Evolutionary conservation across 2,888 invertebrate species (phyloP).

Genomic region (Cantharis rufa): DNA sequence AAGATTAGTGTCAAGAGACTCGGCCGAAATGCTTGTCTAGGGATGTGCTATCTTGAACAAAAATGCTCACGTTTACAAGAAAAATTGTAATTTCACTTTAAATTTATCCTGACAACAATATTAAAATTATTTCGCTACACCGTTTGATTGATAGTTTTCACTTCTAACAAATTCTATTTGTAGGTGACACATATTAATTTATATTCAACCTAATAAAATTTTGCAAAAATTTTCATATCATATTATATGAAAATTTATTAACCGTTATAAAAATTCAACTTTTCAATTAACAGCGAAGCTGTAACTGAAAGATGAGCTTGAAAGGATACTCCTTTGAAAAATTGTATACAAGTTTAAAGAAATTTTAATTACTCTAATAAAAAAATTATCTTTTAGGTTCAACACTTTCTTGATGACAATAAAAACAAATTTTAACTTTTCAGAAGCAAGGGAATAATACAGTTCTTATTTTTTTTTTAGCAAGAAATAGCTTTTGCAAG

Average conservation of each 20-base stretch:
- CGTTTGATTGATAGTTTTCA: background rate
- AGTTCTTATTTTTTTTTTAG: background rate
- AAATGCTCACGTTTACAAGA: slow-evolving; percentile 1
- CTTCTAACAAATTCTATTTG: background rate
- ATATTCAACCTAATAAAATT: background rate
- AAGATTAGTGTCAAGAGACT: slow-evolving; percentile 1
- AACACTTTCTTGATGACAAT: background rate
- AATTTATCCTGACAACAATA: background rate
- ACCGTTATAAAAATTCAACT: background rate
- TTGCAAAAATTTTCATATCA: background rate
- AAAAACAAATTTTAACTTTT: background rate
- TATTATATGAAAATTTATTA: background rate
- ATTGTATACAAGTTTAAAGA: background rate
- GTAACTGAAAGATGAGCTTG: background rate
- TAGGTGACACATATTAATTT: background rate
- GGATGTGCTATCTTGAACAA: slow-evolving; percentile 1
- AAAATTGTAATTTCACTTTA: slow-evolving; percentile 1
- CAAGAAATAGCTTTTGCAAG: background rate
- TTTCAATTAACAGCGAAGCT: background rate
- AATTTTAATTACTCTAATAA: background rate
- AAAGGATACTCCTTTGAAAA: background rate
- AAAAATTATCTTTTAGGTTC: background rate
- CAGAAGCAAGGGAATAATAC: background rate
- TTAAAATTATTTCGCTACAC: background rate
- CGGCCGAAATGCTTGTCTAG: slow-evolving; percentile 1